Percentiles rank a stretch among this genome's conserved stretches.
Evolutionary conservation across 2,113 vertebrate genomes (phyloP).

Genomic region (Copsychus sechellarum): DNA sequence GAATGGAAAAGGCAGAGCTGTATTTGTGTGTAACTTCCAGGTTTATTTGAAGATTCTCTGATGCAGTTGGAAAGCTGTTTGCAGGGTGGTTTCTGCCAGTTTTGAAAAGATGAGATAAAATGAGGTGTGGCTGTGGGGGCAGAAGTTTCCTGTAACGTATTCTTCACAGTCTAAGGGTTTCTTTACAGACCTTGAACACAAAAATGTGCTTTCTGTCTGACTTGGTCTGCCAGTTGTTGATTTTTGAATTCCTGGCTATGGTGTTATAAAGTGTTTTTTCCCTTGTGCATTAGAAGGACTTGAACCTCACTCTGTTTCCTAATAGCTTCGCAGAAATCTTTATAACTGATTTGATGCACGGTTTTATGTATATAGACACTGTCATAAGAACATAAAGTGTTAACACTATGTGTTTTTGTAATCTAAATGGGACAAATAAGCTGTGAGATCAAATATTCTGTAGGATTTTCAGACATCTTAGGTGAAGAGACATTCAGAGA

Average conservation of each 20-base stretch:
- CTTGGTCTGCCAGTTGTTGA: not conserved
- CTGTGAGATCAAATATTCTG: not conserved
- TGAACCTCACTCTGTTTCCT: not conserved
- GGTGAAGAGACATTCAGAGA: not conserved
- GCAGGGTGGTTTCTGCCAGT: not conserved
- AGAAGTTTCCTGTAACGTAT: constrained; percentile 10
- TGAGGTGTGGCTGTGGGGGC: not conserved
- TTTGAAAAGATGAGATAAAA: constrained; percentile 17
- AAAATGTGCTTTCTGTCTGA: not conserved
- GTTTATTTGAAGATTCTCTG: not conserved
- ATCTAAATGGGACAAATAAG: not conserved
- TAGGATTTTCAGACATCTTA: not conserved
- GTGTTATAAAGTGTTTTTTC: not conserved
- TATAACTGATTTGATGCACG: not conserved
- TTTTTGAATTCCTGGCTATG: not conserved
- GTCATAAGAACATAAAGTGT: not conserved
- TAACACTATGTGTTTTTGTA: not conserved
- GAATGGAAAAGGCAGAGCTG: not conserved
- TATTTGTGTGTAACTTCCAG: not conserved
- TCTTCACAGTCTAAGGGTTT: not conserved
- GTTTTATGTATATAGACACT: not conserved
- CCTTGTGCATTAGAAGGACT: not conserved
- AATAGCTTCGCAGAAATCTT: not conserved
- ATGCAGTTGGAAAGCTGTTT: not conserved
- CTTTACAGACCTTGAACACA: not conserved